Evolutionary conservation across 1,140 invertebrate genomes (phyloP).

Genomic region (Ips nitidus): DNA sequence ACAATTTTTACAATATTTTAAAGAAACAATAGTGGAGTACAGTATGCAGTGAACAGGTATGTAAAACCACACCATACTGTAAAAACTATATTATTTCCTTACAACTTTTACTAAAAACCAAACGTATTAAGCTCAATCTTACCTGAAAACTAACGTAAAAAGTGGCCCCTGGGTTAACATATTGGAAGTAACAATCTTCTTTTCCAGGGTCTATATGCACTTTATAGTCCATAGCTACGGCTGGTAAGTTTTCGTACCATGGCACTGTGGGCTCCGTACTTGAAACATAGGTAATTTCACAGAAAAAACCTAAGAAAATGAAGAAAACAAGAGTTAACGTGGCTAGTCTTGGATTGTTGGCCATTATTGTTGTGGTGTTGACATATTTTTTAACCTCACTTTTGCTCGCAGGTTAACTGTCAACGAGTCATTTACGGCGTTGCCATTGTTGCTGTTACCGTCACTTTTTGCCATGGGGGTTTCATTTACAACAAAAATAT

Average conservation of each 20-base stretch:
- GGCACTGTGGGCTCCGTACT: slow-evolving; percentile 50
- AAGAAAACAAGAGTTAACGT: slow-evolving; percentile 23
- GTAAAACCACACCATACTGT: no score
- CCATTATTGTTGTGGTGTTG: slow-evolving; percentile 4
- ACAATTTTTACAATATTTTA: no score
- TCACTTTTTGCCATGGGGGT: no score
- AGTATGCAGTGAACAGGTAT: no score
- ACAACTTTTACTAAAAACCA: no score
- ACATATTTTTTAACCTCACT: background rate
- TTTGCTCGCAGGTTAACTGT: no score
- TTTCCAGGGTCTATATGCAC: slow-evolving; percentile 91
- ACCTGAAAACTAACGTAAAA: slow-evolving; percentile 94
- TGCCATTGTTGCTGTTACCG: no score
- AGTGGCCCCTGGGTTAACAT: slow-evolving; percentile 86
- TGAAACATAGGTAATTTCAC: slow-evolving; percentile 20
- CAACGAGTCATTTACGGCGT: no score
- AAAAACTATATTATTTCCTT: no score
- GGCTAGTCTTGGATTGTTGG: slow-evolving; percentile 1
- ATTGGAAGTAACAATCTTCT: slow-evolving; percentile 94
- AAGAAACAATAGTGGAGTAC: no score
- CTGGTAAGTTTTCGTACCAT: slow-evolving; percentile 81
- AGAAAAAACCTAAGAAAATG: slow-evolving; percentile 16
- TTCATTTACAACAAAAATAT: no score
- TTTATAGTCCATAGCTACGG: slow-evolving; percentile 93
- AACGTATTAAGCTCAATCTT: slow-evolving; percentile 36